These are phyloP conservation scores for Campodea augens DNA, from an alignment of 1,140 invertebrate species.

Conservation along the genomic window DNA sequence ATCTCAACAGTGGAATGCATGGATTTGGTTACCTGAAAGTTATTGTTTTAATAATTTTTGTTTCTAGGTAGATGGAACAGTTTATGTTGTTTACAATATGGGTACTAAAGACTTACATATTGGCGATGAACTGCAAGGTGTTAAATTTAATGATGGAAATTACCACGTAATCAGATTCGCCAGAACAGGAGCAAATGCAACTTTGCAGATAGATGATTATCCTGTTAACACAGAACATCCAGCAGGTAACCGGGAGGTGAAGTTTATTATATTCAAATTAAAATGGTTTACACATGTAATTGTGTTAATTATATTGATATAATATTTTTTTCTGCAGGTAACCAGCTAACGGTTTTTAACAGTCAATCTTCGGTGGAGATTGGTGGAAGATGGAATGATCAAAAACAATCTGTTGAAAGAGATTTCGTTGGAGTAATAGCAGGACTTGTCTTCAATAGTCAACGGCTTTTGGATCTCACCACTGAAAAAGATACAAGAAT, in stretches of 20 bases:
- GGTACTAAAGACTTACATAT: slow-evolving; percentile 77
- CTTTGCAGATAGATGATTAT: slow-evolving; percentile 79
- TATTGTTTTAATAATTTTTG: slow-evolving; percentile 10
- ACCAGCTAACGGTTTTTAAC: slow-evolving; percentile 78
- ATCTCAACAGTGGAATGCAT: too few relatives aligned
- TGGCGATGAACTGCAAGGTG: slow-evolving; percentile 68
- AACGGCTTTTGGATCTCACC: slow-evolving; percentile 63
- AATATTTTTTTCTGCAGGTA: slow-evolving; percentile 35
- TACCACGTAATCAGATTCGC: slow-evolving; percentile 86
- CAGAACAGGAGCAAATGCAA: slow-evolving; percentile 68
- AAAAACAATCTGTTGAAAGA: slow-evolving; percentile 43
- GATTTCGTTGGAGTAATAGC: slow-evolving; percentile 71
- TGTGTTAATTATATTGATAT: slow-evolving; percentile 3
- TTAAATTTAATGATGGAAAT: slow-evolving; percentile 77
- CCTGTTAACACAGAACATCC: slow-evolving; percentile 64
- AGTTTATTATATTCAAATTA: slow-evolving; percentile 5
- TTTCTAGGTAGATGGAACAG: slow-evolving; percentile 67
- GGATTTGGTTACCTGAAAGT: too few relatives aligned
- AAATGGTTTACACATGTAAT: not conserved
- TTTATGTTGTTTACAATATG: slow-evolving; percentile 86
- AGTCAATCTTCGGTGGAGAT: slow-evolving; percentile 73
- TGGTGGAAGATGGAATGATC: slow-evolving; percentile 60
- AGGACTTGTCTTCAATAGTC: slow-evolving; percentile 71
- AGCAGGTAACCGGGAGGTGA: slow-evolving; percentile 44
- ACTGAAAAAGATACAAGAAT: slow-evolving; percentile 55